phyloP scores from a whole-genome alignment of 2,797 vertebrate genomes.

The Cheracebus regulus region DNA sequence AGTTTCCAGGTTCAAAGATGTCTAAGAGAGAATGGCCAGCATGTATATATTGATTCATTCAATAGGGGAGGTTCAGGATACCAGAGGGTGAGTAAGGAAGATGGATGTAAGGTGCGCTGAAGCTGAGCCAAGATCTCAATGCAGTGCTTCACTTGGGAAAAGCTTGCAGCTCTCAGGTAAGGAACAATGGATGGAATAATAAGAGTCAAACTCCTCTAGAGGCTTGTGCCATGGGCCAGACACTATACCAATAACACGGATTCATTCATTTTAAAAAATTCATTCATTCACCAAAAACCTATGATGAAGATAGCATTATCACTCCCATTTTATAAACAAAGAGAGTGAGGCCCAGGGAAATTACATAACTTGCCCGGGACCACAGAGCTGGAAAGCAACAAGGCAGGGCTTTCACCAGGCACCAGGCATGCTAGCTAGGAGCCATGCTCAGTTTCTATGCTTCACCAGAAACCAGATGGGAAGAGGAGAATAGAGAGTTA shows the following conservation, averaged over 20 bases:
- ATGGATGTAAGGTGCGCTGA: background rate
- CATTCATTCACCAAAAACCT: background rate
- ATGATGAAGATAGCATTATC: background rate
- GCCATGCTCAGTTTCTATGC: background rate
- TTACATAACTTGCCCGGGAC: background rate
- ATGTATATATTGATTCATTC: background rate
- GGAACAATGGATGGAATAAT: background rate
- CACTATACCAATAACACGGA: background rate
- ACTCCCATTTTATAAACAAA: background rate
- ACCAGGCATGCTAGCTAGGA: background rate
- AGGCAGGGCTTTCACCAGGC: background rate
- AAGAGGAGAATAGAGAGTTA: background rate
- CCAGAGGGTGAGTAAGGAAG: background rate
- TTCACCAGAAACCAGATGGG: background rate
- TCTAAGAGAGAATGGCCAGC: background rate
- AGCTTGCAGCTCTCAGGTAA: background rate
- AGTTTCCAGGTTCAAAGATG: background rate
- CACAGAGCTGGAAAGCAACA: background rate
- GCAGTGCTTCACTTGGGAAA: background rate
- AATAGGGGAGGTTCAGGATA: background rate
- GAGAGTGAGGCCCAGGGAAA: background rate
- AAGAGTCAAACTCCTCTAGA: background rate
- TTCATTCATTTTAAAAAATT: background rate
- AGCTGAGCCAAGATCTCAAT: background rate
- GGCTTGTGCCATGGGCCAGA: too few species aligned